phyloP scores from a whole-genome alignment of 1,140 invertebrate genomes.

The Megalonaias nervosa region DNA sequence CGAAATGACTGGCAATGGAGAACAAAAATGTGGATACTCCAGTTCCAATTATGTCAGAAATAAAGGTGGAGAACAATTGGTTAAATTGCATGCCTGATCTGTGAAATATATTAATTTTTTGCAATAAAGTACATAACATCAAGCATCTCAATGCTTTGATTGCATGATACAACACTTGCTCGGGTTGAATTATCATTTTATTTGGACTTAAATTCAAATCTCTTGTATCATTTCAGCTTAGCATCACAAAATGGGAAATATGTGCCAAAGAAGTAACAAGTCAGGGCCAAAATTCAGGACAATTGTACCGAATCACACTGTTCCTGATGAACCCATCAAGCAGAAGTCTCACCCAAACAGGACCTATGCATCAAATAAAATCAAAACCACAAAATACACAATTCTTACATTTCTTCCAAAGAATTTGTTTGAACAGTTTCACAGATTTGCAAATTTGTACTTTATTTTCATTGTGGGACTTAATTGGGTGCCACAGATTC shows the following conservation, averaged over 20 bases:
- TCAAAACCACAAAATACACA: conserved; percentile 94
- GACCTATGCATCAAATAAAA: conserved; percentile 75
- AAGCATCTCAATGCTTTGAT: too few species aligned
- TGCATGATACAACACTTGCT: too few species aligned
- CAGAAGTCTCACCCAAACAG: conserved; percentile 88
- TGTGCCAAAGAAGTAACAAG: conserved; percentile 40
- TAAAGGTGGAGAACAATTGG: too few species aligned
- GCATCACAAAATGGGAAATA: conserved; percentile 46
- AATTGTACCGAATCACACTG: conserved; percentile 66
- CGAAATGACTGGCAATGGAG: too few species aligned
- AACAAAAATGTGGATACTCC: too few species aligned
- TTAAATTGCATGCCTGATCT: too few species aligned
- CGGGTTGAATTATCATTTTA: too few species aligned
- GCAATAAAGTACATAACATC: too few species aligned
- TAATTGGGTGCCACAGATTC: conserved; percentile 91
- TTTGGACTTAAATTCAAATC: background rate
- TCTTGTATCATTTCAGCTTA: background rate
- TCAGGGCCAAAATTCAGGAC: conserved; percentile 55
- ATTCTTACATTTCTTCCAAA: conserved; percentile 94
- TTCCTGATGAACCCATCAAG: conserved; percentile 70
- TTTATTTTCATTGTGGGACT: conserved; percentile 96
- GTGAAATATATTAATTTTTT: too few species aligned
- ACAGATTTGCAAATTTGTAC: conserved; percentile 97
- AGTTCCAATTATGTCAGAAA: too few species aligned
- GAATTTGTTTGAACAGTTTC: conserved; percentile 98